phyloP scores from a whole-genome alignment of 2,113 vertebrate genomes.

The Ammospiza nelsoni region DNA sequence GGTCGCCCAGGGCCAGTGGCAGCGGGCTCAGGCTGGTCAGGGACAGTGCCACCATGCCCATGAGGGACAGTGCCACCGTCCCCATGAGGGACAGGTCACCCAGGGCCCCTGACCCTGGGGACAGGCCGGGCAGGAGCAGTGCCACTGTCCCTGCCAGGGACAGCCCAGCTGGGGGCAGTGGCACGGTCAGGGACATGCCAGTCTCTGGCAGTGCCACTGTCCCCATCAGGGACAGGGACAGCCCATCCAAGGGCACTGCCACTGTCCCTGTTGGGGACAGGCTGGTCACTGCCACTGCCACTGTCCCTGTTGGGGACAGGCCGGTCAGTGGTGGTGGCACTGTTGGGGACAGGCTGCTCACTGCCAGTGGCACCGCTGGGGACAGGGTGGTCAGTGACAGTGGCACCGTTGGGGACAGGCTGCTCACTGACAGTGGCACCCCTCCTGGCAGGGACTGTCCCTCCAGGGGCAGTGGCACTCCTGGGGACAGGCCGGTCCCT shows the following conservation, averaged over 20 bases:
- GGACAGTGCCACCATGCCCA: not conserved
- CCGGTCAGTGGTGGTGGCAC: not conserved
- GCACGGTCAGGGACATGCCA: not conserved
- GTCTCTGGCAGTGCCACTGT: not conserved
- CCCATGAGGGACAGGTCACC: not conserved
- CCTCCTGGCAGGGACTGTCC: not conserved
- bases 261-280: accelerated
- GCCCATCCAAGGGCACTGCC: not conserved
- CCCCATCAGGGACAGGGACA: not conserved
- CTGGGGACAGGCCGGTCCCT: not conserved
- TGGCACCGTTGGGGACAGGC: not conserved
- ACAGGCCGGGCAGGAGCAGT: not conserved
- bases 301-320: not conserved
- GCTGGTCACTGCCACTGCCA: too few relatives aligned
- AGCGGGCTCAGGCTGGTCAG: not conserved
- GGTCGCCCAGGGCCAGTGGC: not conserved
- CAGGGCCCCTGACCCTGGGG: not conserved
- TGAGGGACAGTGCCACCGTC: not conserved
- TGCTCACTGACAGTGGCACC: not conserved
- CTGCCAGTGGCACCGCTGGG: accelerated
- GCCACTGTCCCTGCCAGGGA: not conserved
- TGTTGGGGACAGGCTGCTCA: accelerated
- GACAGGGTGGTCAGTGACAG: accelerated
- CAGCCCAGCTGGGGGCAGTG: not conserved
- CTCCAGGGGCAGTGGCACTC: not conserved